Conservation (phyloP, 2,888 invertebrate species). For the Synanthedon vespiformis region DNA sequence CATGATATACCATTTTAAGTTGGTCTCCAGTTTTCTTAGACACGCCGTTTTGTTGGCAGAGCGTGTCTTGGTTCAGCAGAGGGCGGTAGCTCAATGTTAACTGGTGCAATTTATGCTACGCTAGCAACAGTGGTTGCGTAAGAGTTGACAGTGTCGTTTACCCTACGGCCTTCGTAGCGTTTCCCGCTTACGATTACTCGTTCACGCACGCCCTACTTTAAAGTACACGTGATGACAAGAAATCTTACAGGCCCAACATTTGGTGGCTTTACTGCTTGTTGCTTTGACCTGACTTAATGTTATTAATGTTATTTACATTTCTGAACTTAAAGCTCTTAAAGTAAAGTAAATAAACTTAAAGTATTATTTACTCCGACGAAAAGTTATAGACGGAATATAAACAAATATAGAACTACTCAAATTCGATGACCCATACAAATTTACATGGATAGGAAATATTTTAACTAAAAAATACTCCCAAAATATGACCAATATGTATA, state of each 20-base stretch:
- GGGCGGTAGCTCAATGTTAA: constrained; percentile 25
- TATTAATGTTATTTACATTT: no score
- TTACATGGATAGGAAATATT: no score
- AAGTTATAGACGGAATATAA: no score
- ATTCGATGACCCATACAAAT: no score
- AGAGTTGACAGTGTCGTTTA: constrained; percentile 52
- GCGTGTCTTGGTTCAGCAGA: constrained; percentile 9
- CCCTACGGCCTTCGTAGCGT: constrained; percentile 53
- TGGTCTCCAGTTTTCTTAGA: background rate
- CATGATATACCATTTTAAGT: background rate
- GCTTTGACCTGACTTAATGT: no score
- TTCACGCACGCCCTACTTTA: background rate
- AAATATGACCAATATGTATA: no score
- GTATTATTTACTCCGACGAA: no score
- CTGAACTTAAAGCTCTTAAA: no score
- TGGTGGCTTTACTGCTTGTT: background rate
- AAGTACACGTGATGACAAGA: background rate
- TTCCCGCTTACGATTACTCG: constrained; percentile 28
- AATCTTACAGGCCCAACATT: background rate
- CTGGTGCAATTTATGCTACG: constrained; percentile 18
- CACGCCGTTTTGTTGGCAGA: no score
- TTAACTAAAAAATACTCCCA: no score
- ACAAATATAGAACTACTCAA: no score
- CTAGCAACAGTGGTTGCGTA: constrained; percentile 35
- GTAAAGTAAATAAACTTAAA: no score